Percentiles rank a stretch among this genome's conserved stretches.
Evolutionary conservation across 2,888 invertebrate genomes (phyloP).

Genomic region (Leptinotarsa tumamoca): DNA sequence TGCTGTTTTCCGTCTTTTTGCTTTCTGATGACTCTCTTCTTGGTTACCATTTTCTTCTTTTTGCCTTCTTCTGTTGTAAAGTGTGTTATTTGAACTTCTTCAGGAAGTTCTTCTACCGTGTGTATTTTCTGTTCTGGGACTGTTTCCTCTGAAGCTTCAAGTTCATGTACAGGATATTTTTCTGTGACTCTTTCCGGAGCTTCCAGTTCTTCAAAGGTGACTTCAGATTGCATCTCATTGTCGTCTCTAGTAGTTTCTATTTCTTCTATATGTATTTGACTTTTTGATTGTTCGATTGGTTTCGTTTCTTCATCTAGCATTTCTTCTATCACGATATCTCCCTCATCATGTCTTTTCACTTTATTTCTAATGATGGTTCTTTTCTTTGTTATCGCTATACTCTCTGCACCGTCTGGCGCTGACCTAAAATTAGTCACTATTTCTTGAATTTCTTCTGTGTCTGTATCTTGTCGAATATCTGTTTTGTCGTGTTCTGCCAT

Average conservation of each 20-base stretch:
- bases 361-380: constrained; percentile 68
- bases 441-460: constrained; percentile 71
- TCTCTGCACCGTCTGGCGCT: constrained; percentile 69
- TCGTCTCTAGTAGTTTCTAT: constrained; percentile 58
- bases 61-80: constrained; percentile 38
- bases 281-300: constrained; percentile 47
- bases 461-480: constrained; percentile 59
- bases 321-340: constrained; percentile 70
- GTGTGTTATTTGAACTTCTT: constrained; percentile 56
- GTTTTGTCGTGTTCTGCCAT: constrained; percentile 62
- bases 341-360: constrained; percentile 56
- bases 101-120: constrained; percentile 62
- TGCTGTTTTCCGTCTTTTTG: constrained; percentile 54
- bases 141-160: constrained; percentile 59
- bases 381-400: constrained; percentile 71
- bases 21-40: constrained; percentile 49
- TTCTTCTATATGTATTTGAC: constrained; percentile 50
- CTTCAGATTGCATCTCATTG: constrained; percentile 50
- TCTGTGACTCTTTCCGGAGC: not conserved
- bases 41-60: constrained; percentile 57
- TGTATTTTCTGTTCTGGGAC: constrained; percentile 49
- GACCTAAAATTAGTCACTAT: constrained; percentile 72
- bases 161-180: constrained; percentile 46
- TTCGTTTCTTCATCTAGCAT: constrained; percentile 63
- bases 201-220: constrained; percentile 46